Evolutionary conservation across 92 coral and sea anemone species (phyloP).

Genomic region (Siderastrea radians): DNA sequence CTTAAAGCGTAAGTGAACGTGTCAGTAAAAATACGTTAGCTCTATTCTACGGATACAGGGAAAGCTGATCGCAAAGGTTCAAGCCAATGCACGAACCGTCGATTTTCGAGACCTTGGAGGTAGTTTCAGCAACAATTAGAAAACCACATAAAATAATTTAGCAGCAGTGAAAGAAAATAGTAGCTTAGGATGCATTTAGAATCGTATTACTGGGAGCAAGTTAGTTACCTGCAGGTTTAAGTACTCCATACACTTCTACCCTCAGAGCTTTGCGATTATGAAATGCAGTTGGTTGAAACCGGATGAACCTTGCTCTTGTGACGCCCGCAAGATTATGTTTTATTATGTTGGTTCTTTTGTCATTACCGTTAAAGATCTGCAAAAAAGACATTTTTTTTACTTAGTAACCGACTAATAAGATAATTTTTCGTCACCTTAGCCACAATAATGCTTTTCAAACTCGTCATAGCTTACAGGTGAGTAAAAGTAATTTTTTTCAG

Average conservation of each 20-base stretch:
- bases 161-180: too few relatives aligned
- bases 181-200: not conserved
- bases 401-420: too few relatives aligned
- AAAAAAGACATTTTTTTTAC: not conserved
- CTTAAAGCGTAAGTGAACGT: not conserved
- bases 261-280: conserved; percentile 19
- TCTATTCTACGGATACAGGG: not conserved
- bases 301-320: conserved; percentile 36
- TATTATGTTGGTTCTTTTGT: conserved; percentile 14
- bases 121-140: too few relatives aligned
- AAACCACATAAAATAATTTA: too few relatives aligned
- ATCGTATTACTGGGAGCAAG: not conserved
- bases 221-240: conserved; percentile 1
- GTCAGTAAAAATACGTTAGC: not conserved
- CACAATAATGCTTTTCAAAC: not conserved
- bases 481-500: too few relatives aligned
- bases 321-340: conserved; percentile 12
- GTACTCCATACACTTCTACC: conserved; percentile 63
- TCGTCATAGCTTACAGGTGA: too few relatives aligned
- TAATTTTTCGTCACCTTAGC: not conserved
- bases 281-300: conserved; percentile 21
- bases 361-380: conserved; percentile 55
- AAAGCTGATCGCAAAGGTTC: not conserved
- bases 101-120: too few relatives aligned
- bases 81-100: too few relatives aligned